These are phyloP conservation scores for Elaphurus davidianus DNA, from an alignment of 2,113 vertebrate genomes.

Conservation along the genomic window DNA sequence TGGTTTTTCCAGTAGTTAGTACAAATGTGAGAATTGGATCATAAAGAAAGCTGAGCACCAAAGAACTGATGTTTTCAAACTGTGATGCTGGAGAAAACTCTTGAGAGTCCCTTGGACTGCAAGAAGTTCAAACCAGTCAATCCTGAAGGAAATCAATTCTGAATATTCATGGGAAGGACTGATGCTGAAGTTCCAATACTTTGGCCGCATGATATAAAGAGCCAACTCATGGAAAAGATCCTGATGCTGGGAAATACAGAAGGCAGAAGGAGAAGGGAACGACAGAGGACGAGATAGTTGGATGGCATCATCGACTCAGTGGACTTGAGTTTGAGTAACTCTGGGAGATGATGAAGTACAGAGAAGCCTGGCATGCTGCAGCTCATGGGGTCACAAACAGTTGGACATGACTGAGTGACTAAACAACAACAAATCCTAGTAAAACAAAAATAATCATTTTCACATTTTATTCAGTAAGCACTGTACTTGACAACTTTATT, in stretches of 20 bases:
- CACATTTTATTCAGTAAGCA: background rate
- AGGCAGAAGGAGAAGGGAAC: background rate
- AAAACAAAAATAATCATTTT: background rate
- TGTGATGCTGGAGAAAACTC: background rate
- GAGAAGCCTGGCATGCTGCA: background rate
- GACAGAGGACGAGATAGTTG: background rate
- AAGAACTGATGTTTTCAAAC: background rate
- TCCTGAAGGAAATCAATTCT: background rate
- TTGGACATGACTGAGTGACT: background rate
- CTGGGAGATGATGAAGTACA: background rate
- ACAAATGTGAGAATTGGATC: background rate
- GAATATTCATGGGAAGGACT: background rate
- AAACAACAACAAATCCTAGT: background rate
- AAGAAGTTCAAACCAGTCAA: background rate
- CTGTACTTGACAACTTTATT: background rate
- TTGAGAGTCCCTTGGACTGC: background rate
- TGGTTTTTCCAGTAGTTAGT: background rate
- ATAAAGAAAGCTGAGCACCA: background rate
- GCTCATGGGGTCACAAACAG: background rate
- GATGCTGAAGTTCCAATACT: background rate
- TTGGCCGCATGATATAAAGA: background rate
- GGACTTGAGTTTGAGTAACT: background rate
- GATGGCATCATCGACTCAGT: fast-evolving
- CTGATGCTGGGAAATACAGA: background rate
- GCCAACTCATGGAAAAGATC: background rate